phyloP scores from a whole-genome alignment of 2,113 vertebrate species.

The Charina bottae region DNA sequence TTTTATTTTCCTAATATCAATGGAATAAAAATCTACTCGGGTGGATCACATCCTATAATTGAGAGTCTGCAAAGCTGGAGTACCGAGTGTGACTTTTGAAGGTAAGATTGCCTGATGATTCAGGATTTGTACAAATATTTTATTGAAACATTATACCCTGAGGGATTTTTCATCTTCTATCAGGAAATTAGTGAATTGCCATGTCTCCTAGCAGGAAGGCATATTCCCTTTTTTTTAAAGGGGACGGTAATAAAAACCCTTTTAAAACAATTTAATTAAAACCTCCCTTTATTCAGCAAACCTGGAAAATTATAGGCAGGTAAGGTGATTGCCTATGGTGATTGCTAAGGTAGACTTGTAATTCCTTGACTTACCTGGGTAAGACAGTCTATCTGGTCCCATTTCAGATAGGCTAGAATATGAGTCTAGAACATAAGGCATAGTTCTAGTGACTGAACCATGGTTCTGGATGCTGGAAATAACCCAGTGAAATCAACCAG shows the following conservation, averaged over 20 bases:
- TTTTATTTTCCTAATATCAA: background rate
- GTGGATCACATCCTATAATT: background rate
- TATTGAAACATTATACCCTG: background rate
- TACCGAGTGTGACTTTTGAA: background rate
- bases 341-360: background rate
- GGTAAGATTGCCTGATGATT: background rate
- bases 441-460: no score
- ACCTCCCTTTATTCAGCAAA: background rate
- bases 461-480: no score
- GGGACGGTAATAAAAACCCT: background rate
- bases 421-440: no score
- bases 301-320: background rate
- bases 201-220: background rate
- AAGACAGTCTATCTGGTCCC: background rate
- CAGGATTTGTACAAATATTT: background rate
- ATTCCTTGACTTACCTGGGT: background rate
- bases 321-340: background rate
- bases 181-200: background rate
- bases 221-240: background rate
- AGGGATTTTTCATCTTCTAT: background rate
- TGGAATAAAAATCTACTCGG: background rate
- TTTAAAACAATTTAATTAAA: background rate
- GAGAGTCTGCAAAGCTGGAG: background rate
- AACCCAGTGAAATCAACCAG: no score
- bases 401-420: background rate